Conservation (phyloP, 30 jellyfish, hydroid and myxozoan species). For the Calvadosia cruxmelitensis region DNA sequence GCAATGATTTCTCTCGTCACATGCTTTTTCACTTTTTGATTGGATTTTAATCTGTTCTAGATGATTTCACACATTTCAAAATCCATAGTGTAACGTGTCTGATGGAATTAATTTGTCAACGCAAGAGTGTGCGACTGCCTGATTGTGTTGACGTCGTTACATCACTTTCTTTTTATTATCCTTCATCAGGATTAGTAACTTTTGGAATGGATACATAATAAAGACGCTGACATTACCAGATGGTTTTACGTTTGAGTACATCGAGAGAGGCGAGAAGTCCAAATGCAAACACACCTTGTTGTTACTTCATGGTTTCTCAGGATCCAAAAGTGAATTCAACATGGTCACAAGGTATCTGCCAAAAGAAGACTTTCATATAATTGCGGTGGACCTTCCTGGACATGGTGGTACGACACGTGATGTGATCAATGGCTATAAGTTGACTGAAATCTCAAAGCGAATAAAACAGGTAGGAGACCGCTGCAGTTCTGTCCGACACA, state of each 20-base stretch:
- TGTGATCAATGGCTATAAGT: background rate
- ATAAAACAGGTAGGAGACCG: background rate
- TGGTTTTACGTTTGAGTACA: constrained; percentile 13
- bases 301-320: constrained; percentile 63
- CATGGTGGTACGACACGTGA: constrained; percentile 54
- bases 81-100: no score
- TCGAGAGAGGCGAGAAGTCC: constrained; percentile 44
- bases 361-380: constrained; percentile 27
- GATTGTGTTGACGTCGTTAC: no score
- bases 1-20: no score
- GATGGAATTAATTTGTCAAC: no score
- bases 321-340: constrained; percentile 36
- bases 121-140: no score
- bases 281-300: constrained; percentile 21
- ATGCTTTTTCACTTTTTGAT: no score
- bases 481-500: no score
- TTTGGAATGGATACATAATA: background rate
- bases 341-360: constrained; percentile 35
- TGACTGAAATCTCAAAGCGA: background rate
- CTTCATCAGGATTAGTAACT: background rate
- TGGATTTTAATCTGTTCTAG: no score
- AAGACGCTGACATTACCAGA: background rate
- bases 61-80: no score
- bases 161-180: no score
- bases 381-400: constrained; percentile 77